These are phyloP conservation scores for Drosophila prosaltans DNA, from an alignment of 1,140 invertebrate genomes.

Conservation along the genomic window DNA sequence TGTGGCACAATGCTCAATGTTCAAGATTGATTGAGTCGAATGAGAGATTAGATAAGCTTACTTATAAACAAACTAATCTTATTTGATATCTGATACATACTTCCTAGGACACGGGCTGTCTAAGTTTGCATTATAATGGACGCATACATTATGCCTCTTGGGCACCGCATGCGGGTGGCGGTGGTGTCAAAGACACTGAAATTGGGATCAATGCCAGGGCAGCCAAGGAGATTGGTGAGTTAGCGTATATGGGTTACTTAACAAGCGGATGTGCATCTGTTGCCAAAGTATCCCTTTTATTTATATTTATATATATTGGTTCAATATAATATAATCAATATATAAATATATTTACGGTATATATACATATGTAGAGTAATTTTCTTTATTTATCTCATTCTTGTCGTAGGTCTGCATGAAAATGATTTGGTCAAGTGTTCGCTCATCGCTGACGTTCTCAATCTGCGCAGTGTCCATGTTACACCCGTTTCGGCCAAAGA, in stretches of 20 bases:
- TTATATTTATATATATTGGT: too few relatives aligned
- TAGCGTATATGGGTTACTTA: slow-evolving; percentile 54
- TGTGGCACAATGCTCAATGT: slow-evolving; percentile 3
- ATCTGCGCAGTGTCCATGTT: slow-evolving; percentile 73
- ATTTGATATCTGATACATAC: slow-evolving; percentile 22
- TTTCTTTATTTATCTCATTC: slow-evolving; percentile 25
- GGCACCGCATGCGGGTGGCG: slow-evolving; percentile 72
- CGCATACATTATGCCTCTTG: slow-evolving; percentile 77
- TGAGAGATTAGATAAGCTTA: slow-evolving; percentile 71
- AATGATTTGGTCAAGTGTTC: slow-evolving; percentile 81
- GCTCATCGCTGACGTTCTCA: slow-evolving; percentile 76
- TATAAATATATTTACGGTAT: slow-evolving; percentile 4
- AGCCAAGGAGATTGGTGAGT: slow-evolving; percentile 81
- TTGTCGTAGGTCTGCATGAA: slow-evolving; percentile 73
- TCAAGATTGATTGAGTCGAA: neutral
- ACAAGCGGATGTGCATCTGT: slow-evolving; percentile 66
- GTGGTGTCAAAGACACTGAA: slow-evolving; percentile 79
- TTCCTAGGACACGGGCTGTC: slow-evolving; percentile 78
- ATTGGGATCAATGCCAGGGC: slow-evolving; percentile 83
- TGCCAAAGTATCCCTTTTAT: slow-evolving; percentile 60
- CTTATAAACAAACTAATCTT: slow-evolving; percentile 30
- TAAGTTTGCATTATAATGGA: slow-evolving; percentile 70
- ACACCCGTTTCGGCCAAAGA: slow-evolving; percentile 81
- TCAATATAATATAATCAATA: neutral
- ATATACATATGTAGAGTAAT: slow-evolving; percentile 18